A percentile compares a stretch with the other conserved stretches of the same genome.
These are phyloP conservation scores for Octomys mimax DNA, from an alignment of 2,797 vertebrate genomes.

Conservation along the genomic window DNA sequence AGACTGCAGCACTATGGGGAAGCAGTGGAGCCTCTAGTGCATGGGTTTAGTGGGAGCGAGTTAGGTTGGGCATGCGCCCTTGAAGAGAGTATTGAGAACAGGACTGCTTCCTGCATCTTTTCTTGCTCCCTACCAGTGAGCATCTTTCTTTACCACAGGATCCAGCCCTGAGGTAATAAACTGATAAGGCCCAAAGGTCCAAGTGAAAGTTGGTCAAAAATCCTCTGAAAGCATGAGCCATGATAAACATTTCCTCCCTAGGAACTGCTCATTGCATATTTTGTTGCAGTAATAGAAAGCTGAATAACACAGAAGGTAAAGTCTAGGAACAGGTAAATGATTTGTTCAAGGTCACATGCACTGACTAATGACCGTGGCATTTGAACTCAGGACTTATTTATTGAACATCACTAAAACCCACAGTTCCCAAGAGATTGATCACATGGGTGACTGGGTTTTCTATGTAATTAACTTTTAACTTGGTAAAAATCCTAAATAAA, in stretches of 20 bases:
- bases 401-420: background rate
- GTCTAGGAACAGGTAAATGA: background rate
- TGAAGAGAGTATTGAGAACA: too few relatives aligned
- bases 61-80: background rate
- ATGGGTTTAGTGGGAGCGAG: background rate
- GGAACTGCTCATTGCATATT: background rate
- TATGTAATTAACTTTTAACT: background rate
- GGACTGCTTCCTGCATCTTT: background rate
- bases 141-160: background rate
- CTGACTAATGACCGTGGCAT: background rate
- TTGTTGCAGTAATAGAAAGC: background rate
- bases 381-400: slow-evolving; percentile 19
- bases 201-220: background rate
- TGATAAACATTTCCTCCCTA: background rate
- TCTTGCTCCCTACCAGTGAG: background rate
- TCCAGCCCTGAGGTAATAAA: background rate
- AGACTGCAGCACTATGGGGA: background rate
- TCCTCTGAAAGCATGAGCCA: background rate
- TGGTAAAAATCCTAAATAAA: background rate
- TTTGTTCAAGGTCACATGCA: background rate
- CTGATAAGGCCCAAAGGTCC: background rate
- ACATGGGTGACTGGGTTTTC: background rate
- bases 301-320: background rate
- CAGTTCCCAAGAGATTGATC: background rate
- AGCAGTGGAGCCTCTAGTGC: background rate